Evolutionary conservation across 2,888 invertebrate genomes (phyloP).

Genomic region (Calameuta filiformis): DNA sequence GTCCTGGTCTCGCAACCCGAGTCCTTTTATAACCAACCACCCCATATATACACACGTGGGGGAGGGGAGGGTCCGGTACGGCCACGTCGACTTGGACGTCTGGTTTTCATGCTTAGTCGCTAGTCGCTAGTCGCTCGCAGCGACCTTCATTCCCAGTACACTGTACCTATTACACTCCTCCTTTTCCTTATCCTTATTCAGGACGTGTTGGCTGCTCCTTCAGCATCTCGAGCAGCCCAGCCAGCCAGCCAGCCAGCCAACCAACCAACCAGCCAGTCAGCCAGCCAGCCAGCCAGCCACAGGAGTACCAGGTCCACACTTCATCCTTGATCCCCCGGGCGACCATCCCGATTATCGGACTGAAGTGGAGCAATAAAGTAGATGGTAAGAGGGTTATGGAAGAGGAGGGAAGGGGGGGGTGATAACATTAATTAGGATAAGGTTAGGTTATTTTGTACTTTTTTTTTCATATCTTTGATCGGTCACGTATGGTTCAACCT

Average conservation of each 20-base stretch:
- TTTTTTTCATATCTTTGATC: neutral
- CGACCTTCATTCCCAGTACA: neutral
- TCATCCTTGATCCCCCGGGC: too few species aligned
- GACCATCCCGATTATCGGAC: too few species aligned
- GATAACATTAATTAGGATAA: neutral
- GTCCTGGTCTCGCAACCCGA: neutral
- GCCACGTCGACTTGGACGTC: too few species aligned
- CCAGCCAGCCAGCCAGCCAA: too few species aligned
- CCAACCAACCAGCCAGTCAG: too few species aligned
- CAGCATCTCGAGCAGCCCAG: too few species aligned
- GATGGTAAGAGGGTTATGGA: neutral
- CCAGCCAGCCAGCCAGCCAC: too few species aligned
- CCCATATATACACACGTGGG: too few species aligned
- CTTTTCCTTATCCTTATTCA: neutral
- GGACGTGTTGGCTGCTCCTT: too few species aligned
- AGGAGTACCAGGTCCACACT: too few species aligned
- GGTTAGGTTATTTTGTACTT: neutral
- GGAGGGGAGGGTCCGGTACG: neutral
- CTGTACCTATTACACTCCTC: neutral
- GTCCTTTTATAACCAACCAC: neutral
- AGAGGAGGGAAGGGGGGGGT: neutral
- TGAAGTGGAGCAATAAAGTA: neutral
- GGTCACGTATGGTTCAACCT: neutral
- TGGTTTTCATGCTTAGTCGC: too few species aligned
- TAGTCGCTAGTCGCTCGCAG: too few species aligned